phyloP scores from a whole-genome alignment of 2,888 invertebrate genomes.

The Euclidia mi region DNA sequence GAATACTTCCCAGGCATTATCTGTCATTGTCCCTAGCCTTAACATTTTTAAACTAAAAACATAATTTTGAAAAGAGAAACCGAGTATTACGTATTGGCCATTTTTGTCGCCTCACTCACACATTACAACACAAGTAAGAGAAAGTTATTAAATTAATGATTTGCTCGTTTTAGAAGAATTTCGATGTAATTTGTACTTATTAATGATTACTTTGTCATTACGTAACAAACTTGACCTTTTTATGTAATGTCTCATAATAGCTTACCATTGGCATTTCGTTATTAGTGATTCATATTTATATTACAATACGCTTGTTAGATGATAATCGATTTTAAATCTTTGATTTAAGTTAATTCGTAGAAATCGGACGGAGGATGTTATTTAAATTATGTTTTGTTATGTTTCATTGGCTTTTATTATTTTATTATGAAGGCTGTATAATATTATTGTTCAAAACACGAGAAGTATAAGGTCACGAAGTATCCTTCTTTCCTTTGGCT shows the following conservation, averaged over 20 bases:
- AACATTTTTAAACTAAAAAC: slow-evolving; percentile 30
- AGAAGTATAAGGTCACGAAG: no score
- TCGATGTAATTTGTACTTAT: slow-evolving; percentile 60
- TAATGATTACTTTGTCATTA: slow-evolving; percentile 55
- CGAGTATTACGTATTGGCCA: slow-evolving; percentile 57
- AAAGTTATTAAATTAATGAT: slow-evolving; percentile 70
- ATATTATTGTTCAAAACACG: no score
- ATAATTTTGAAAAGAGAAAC: slow-evolving; percentile 63
- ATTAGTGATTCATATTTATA: slow-evolving; percentile 5
- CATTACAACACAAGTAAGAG: slow-evolving; percentile 57
- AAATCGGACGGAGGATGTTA: neutral
- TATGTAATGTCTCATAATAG: slow-evolving; percentile 35
- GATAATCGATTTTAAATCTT: slow-evolving; percentile 3
- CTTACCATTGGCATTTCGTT: slow-evolving; percentile 30
- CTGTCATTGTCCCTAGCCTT: slow-evolving; percentile 36
- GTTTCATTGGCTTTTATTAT: no score
- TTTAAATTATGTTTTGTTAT: no score
- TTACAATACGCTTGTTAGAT: neutral
- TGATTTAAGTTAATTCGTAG: neutral
- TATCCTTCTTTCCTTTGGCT: no score
- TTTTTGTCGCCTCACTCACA: slow-evolving; percentile 49
- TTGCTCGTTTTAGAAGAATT: slow-evolving; percentile 59
- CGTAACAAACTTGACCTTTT: slow-evolving; percentile 35
- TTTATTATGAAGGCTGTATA: no score
- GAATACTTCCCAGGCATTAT: slow-evolving; percentile 40